A percentile compares a stretch with the other conserved stretches of the same genome.
These are phyloP conservation scores for Montifringilla adamsi DNA, from an alignment of 2,113 vertebrate species.

Conservation along the genomic window DNA sequence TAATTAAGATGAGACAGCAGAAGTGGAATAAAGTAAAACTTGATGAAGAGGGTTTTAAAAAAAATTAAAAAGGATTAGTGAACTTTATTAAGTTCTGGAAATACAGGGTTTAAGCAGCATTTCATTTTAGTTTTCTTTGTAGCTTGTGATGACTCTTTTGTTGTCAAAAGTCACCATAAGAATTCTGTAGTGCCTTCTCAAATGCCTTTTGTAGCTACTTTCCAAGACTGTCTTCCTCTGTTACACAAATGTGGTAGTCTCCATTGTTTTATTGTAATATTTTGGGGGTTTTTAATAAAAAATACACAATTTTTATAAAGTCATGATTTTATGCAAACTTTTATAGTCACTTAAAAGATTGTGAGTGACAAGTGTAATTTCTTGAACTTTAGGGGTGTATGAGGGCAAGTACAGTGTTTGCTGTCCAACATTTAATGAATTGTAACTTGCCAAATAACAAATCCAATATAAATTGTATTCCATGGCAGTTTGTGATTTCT, in stretches of 20 bases:
- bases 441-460: conserved; percentile 11
- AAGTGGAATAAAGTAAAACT: background rate
- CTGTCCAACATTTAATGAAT: conserved; percentile 39
- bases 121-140: background rate
- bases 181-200: background rate
- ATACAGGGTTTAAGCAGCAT: background rate
- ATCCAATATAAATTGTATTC: background rate
- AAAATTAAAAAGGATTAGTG: background rate
- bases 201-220: background rate
- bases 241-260: background rate
- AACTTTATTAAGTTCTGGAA: background rate
- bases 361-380: conserved; percentile 45
- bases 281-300: conserved; percentile 7
- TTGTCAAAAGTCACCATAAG: background rate
- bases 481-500: background rate
- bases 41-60: background rate
- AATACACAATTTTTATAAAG: conserved; percentile 29
- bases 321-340: conserved; percentile 49
- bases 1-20: background rate
- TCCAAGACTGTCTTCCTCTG: background rate
- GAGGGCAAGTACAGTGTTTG: conserved; percentile 40
- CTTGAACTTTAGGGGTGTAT: conserved; percentile 49
- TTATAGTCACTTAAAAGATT: conserved; percentile 39
- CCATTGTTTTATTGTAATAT: background rate
- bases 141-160: background rate